Evolutionary conservation across 2,113 vertebrate species (phyloP).

Genomic region (Chloropsis hardwickii): DNA sequence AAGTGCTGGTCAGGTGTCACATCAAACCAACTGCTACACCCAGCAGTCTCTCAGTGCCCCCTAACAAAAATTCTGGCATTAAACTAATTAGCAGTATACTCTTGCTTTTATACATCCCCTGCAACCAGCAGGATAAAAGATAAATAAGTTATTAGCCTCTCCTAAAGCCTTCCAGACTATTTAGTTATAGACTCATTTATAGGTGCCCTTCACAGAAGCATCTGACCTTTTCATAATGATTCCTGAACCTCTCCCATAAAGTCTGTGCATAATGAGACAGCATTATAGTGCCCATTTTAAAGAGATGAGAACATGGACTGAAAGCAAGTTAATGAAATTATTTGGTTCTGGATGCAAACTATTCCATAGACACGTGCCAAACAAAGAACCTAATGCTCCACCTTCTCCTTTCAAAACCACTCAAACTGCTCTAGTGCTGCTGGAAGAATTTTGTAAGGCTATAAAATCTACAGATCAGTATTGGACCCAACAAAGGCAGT

Average conservation of each 20-base stretch:
- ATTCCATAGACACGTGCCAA: conserved; percentile 16
- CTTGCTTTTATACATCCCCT: not conserved
- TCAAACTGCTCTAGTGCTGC: not conserved
- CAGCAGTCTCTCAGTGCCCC: not conserved
- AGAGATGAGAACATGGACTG: conserved; percentile 28
- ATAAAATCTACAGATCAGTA: not conserved
- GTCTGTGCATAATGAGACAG: conserved; percentile 47
- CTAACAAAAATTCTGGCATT: not conserved
- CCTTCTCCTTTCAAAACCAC: not conserved
- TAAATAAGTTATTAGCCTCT: conserved; percentile 51
- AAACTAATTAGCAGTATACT: conserved; percentile 34
- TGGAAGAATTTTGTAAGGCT: not conserved
- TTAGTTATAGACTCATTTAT: conserved; percentile 64
- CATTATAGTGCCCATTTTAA: conserved; percentile 26
- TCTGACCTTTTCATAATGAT: conserved; percentile 58
- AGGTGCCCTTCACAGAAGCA: conserved; percentile 58
- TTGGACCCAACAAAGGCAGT: fast-evolving
- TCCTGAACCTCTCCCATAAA: conserved; percentile 57
- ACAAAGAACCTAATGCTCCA: not conserved
- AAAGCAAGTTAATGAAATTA: not conserved
- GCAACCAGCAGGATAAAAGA: conserved; percentile 34
- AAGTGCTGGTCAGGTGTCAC: not conserved
- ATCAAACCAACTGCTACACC: not conserved
- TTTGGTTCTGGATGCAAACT: not conserved
- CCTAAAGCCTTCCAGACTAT: conserved; percentile 45